A percentile compares a stretch with the other conserved stretches of the same genome.
These are phyloP conservation scores for Steinernema hermaphroditum DNA, from an alignment of 2,888 invertebrate species.

Conservation along the genomic window DNA sequence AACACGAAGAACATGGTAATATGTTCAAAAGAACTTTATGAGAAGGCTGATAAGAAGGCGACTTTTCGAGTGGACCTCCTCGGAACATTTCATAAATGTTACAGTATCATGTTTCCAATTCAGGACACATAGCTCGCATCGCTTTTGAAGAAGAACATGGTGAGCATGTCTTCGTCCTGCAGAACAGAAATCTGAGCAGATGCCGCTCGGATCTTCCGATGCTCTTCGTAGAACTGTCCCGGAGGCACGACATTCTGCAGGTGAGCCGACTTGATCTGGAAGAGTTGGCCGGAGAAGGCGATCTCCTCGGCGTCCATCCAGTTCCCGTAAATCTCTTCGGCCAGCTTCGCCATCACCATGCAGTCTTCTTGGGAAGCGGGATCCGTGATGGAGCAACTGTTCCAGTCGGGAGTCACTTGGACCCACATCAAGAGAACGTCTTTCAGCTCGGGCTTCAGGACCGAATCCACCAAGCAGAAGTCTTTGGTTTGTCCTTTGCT, in stretches of 20 bases:
- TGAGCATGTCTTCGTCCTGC: neutral
- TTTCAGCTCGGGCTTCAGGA: neutral
- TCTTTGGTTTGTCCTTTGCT: neutral
- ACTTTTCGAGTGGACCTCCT: too few relatives aligned
- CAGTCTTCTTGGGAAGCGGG: neutral
- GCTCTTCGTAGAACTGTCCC: neutral
- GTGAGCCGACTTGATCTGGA: neutral
- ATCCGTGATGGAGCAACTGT: neutral
- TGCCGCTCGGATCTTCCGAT: neutral
- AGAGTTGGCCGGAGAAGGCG: neutral
- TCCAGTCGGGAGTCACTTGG: neutral
- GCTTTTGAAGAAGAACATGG: neutral
- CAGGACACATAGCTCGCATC: slow-evolving; percentile 6
- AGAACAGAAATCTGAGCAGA: neutral
- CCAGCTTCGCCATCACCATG: neutral
- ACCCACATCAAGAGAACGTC: neutral
- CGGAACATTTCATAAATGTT: too few relatives aligned
- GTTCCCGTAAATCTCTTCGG: neutral
- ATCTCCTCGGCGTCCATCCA: neutral
- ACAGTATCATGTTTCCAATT: too few relatives aligned
- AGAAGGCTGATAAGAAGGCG: too few relatives aligned
- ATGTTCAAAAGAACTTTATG: too few relatives aligned
- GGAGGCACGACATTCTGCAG: neutral
- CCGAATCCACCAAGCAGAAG: neutral
- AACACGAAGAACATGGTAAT: too few relatives aligned